Conservation (phyloP, 1,140 invertebrate genomes). For the Anagrus nilaparvatae region DNA sequence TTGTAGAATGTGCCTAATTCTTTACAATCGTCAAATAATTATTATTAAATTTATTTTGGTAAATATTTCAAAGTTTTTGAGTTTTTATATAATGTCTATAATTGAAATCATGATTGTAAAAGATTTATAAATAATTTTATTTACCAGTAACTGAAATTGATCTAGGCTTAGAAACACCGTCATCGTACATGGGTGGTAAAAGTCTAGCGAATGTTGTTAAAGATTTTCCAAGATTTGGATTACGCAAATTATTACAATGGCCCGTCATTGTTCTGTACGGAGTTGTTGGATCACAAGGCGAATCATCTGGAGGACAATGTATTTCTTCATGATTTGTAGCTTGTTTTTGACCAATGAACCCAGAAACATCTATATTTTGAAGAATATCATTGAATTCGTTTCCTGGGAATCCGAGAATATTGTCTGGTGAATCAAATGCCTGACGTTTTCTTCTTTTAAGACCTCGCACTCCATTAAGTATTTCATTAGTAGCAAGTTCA, state of each 20-base stretch:
- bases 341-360: conserved; percentile 40
- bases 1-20: no score
- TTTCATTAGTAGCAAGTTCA: conserved; percentile 77
- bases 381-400: conserved; percentile 60
- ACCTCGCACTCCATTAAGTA: conserved; percentile 57
- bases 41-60: no score
- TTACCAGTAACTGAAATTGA: conserved; percentile 52
- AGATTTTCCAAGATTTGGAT: conserved; percentile 75
- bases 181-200: conserved; percentile 78
- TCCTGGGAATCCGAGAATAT: conserved; percentile 52
- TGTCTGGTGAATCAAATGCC: conserved; percentile 53
- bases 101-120: no score
- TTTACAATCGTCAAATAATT: no score
- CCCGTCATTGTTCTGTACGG: conserved; percentile 77
- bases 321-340: conserved; percentile 50
- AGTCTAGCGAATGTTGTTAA: conserved; percentile 79
- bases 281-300: conserved; percentile 65
- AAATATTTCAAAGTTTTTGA: no score
- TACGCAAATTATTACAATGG: conserved; percentile 83
- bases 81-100: no score
- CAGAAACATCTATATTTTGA: conserved; percentile 62
- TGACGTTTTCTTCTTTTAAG: conserved; percentile 55
- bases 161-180: conserved; percentile 74
- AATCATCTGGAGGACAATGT: conserved; percentile 41
- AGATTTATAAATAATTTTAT: no score